These are phyloP conservation scores for Calidris pugnax DNA, from an alignment of 2,113 vertebrate genomes.

Conservation along the genomic window DNA sequence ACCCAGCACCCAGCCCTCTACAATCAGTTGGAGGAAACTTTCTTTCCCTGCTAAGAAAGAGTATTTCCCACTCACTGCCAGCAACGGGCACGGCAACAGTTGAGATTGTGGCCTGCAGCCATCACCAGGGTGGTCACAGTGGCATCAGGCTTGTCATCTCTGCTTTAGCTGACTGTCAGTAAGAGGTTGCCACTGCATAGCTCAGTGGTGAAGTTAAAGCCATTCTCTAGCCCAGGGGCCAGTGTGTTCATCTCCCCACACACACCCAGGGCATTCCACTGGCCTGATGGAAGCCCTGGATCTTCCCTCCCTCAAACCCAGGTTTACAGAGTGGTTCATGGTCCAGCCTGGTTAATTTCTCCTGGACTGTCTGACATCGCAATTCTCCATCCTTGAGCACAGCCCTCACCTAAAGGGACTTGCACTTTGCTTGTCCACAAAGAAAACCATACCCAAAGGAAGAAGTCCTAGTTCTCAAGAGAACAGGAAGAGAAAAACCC, in stretches of 20 bases:
- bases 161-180: background rate
- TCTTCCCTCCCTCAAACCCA: background rate
- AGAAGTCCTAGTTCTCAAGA: background rate
- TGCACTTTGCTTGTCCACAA: background rate
- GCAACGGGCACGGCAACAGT: background rate
- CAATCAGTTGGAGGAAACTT: background rate
- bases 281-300: background rate
- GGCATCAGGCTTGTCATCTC: background rate
- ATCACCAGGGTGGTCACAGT: background rate
- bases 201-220: background rate
- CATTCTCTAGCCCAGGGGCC: background rate
- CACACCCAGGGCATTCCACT: no score
- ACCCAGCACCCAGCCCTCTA: background rate
- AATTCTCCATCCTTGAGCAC: rapidly evolving
- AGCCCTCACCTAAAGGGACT: background rate
- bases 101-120: background rate
- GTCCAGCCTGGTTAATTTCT: background rate
- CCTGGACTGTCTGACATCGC: background rate
- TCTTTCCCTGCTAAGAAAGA: background rate
- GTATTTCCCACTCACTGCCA: background rate
- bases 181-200: background rate
- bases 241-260: rapidly evolving
- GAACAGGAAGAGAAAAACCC: background rate
- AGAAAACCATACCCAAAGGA: background rate
- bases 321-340: background rate